Evolutionary conservation across 2,888 invertebrate species (phyloP), one percentile per base, ranked within the genome.

Genomic region (Scaptomyza cyrtandrae): DNA sequence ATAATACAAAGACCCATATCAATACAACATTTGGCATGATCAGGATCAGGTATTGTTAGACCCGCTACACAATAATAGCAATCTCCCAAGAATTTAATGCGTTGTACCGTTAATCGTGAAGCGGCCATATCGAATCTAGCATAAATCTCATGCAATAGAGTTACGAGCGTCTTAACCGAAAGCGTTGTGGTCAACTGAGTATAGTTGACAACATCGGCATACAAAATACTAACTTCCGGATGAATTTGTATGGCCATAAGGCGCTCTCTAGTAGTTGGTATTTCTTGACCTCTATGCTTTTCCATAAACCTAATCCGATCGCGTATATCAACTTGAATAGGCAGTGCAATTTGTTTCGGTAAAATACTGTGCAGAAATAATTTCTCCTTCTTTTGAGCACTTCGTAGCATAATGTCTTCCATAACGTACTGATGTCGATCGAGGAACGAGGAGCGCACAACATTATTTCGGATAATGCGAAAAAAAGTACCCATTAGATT

Each of bases 1-100:
- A 98, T 98, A 98, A 98, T 98, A 86, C 96, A 96, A 6, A 98
- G 92, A 0, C 97, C 98, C 60, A 98, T 93, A 76, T 96, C 95
- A 0, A 98, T 96, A 90, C 97, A 97, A 89, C 96, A 96, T 87
- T 96, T 96, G 0, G 98, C 98, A 89, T 98, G 98, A 57, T 96
- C 94, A 0, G 94, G 93, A 72, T 94, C 95, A 0, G 95, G 95
- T 29, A 94, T 94, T 0, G 97, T 97, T 45, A 98, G 94, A 0
- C 98, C 98, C 41, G 96, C 95, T 1, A 98, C 97, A 89, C 98
- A 97, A 91, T 98, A 98, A 90, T 98, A 98, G 89, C 98, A 98
- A 89, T 98, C 98, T 0, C 98, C 98, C 63, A 98, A 93, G 87
- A 98, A 97, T 90, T 98, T 98, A 60, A 98, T 98, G 55, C 98